Evolutionary conservation across 2,888 invertebrate species (phyloP), one percentile per base, ranked within the genome.

Genomic region (Plusia festucae): DNA sequence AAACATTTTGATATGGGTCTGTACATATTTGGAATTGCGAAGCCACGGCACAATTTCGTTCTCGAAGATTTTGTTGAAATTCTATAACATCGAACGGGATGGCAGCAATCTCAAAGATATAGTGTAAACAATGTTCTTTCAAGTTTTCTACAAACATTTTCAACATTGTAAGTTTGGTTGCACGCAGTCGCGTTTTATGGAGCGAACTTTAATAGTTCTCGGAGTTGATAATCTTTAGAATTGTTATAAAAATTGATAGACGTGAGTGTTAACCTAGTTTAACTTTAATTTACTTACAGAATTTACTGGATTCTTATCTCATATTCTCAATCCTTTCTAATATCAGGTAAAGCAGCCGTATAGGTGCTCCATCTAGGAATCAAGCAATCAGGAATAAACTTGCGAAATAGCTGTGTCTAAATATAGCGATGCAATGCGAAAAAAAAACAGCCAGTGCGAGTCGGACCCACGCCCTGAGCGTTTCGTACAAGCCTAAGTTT

Each of bases 61-160:
- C 53, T 53, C 52, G 58, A 59, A 72, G 67, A 69, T 76, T 79
- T 73, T 64, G 70, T 76, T 68, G 67, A 72, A 80, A 76, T 75
- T 76, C 73, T 68, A 71, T 71, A 73, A 79, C 64, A 76, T 70
- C 51, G 65, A 79, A 73, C 67, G 67, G 69, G 68, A 79, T 67
- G 71, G 69, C 60, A 68, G 73, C 79, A 67, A 76, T 81, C 68
- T 72, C 65, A 60, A 70, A 81, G 71, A 80, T 79, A 76, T 79
- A 81, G 54, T 68, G 79, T 79, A 72, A 79, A 79, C 82, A 81
- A 79, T 79, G 81, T 81, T 78, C 69, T 62, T 65, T 65, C 68
- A 66, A 52, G 67, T 65, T 78, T 70, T 60, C 73, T 53, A 60
- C 58, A 53, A 63, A 68, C 69, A 72, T 70, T 76, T 74, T 68